Evolutionary conservation across 2,113 vertebrate genomes (phyloP).

Genomic region (Ammospiza caudacuta): DNA sequence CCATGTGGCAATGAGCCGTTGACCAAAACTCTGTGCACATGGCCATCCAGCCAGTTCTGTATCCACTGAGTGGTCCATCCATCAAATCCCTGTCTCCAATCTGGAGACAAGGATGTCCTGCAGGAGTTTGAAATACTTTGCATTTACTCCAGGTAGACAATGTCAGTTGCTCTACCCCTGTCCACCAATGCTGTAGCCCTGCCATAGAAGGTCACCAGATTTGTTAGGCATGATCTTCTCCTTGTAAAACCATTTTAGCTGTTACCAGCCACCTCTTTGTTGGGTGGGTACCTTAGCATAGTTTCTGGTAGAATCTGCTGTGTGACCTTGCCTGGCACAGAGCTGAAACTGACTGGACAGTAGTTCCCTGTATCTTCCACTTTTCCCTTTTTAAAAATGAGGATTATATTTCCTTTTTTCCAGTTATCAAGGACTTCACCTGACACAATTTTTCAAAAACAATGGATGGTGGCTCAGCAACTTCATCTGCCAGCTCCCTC

Average conservation of each 20-base stretch:
- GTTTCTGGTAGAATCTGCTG: background rate
- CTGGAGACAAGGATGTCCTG: background rate
- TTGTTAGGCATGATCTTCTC: background rate
- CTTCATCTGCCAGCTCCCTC: background rate
- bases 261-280: background rate
- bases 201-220: background rate
- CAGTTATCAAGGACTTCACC: background rate
- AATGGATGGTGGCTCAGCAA: background rate
- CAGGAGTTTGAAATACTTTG: background rate
- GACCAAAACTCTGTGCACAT: background rate
- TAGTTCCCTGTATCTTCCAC: background rate
- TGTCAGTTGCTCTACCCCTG: background rate
- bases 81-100: background rate
- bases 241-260: background rate
- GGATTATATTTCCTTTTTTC: background rate
- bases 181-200: rapidly evolving
- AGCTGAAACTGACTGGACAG: background rate
- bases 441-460: background rate
- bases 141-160: background rate
- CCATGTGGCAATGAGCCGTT: rapidly evolving
- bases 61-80: background rate
- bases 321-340: background rate
- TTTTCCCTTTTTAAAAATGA: background rate
- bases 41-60: background rate
- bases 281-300: background rate